Evolutionary conservation across 2,113 vertebrate species (phyloP), one percentile per base, ranked within the genome.

Genomic region (Sander vitreus): DNA sequence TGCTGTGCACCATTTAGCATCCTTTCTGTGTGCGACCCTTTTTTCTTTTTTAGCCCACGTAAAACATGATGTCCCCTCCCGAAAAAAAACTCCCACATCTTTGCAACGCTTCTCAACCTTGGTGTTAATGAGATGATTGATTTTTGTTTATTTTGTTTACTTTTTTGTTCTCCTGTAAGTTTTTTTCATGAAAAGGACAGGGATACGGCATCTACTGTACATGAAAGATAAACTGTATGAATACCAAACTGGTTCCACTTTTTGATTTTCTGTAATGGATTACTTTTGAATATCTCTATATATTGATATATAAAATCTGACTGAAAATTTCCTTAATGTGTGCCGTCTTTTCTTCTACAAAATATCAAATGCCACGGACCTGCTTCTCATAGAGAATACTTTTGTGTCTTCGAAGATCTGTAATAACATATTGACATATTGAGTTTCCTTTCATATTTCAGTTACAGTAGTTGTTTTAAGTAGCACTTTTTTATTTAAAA

Each of bases 281-380:
- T 89, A 90, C 84, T 93, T 95, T 93, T 89, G 76, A 89, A 94
- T 92, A 94, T 93, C 90, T 94, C 90, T 95, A 88, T 94, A 94
- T 92, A 95, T 95, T 95, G 91, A 69, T 95, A 95, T 91, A 95
- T 95, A 95, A 95, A 95, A 91, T 85, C 60, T 59, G 80, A 88
- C 66, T 86, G 67, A 88, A 92, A 93, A 86, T 16, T 2, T 77
- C 68, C 14, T 75, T 13, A 3, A 13, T 47, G 69, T 73, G 48
- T 85, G 36, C 55, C 19, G 64, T 80, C 82, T 87, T 85, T 80
- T 21, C 2, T 50, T 65, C 15, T 4, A 18, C 15, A 62, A 50
- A 25, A 58, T 2, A 27, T 45, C 13, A 50, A 6, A 36, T 68
- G n/a, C 21, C 58, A 63, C 23, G 39, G 10, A 21, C n/a, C 16